phyloP scores from a whole-genome alignment of 2,888 invertebrate species.

The Drosophila lutescens region DNA sequence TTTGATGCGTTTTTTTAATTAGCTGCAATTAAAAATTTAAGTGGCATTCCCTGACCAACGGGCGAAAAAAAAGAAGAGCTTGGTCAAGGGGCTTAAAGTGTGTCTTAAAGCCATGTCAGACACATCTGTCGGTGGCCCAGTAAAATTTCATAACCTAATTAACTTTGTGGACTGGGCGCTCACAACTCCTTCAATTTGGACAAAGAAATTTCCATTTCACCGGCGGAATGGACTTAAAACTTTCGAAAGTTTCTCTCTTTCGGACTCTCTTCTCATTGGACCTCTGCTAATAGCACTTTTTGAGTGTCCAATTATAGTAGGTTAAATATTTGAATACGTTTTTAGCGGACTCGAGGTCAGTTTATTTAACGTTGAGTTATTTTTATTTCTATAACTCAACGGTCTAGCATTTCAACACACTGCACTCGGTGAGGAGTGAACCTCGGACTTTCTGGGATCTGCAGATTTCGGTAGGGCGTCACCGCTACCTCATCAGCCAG shows the following conservation, averaged over 20 bases:
- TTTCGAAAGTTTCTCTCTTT: conserved; percentile 27
- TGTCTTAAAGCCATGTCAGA: conserved; percentile 17
- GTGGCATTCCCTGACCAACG: conserved; percentile 22
- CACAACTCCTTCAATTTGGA: conserved; percentile 29
- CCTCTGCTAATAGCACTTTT: conserved; percentile 52
- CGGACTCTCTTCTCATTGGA: conserved; percentile 4
- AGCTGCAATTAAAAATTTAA: conserved; percentile 54
- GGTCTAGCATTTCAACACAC: too few species aligned
- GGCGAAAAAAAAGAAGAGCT: conserved; percentile 3
- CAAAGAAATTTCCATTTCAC: conserved; percentile 41
- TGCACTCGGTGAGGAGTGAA: too few species aligned
- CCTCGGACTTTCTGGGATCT: too few species aligned
- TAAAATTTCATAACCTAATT: conserved; percentile 54
- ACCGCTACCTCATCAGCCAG: too few species aligned
- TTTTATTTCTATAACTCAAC: too few species aligned
- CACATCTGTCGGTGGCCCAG: conserved; percentile 24
- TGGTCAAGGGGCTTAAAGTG: conserved; percentile 35
- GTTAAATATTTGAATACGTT: conserved; percentile 73
- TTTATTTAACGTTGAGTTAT: too few species aligned
- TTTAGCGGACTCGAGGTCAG: too few species aligned
- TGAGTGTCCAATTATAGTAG: conserved; percentile 60
- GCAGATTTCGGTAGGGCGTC: too few species aligned
- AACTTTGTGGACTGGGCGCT: conserved; percentile 27
- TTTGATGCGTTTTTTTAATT: conserved; percentile 56
- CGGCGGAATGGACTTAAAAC: conserved; percentile 24